Conservation (phyloP, 2,888 invertebrate genomes). For the Busseola fusca region DNA sequence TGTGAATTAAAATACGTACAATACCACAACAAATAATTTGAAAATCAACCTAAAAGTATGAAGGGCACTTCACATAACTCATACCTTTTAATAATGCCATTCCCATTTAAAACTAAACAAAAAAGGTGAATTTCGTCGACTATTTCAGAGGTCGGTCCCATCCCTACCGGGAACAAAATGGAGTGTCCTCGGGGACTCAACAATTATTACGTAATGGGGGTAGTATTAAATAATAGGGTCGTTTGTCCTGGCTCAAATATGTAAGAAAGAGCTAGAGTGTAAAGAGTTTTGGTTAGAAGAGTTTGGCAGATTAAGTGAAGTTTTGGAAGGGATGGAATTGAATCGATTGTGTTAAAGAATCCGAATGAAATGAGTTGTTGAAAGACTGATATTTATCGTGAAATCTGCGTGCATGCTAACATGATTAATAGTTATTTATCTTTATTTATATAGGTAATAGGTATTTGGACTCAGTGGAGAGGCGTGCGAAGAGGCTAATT, state of each 20-base stretch:
- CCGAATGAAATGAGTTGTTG: background rate
- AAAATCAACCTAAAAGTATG: background rate
- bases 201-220: conserved; percentile 56
- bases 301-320: background rate
- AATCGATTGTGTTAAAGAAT: background rate
- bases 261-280: conserved; percentile 17
- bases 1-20: background rate
- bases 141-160: conserved; percentile 19
- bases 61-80: no score
- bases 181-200: conserved; percentile 50
- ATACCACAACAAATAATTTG: background rate
- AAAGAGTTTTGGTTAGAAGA: conserved; percentile 15
- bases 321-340: background rate
- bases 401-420: no score
- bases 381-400: background rate
- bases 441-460: no score
- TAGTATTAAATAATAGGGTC: conserved; percentile 52
- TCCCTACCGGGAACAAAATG: conserved; percentile 45
- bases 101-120: background rate
- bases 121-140: conserved; percentile 18
- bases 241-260: conserved; percentile 35
- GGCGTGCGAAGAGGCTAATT: no score
- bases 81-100: no score
- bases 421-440: no score
- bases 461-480: no score